Evolutionary conservation across 1,140 invertebrate species (phyloP).

Genomic region (Drosophila pachea): DNA sequence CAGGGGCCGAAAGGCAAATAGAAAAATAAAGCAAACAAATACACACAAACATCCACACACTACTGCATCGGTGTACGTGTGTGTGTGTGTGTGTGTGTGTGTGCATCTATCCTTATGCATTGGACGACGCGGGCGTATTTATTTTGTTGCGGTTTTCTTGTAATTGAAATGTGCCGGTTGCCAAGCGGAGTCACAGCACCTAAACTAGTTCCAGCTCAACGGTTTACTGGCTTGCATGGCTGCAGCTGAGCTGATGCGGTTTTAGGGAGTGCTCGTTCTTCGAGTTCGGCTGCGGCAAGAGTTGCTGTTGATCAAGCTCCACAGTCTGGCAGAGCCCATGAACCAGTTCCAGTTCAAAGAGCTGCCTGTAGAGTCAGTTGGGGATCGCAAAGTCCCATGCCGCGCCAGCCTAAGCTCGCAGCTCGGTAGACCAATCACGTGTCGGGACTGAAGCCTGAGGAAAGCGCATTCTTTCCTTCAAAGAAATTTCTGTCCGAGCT

Average conservation of each 20-base stretch:
- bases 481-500: not conserved
- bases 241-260: too few species aligned
- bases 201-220: slow-evolving; percentile 3
- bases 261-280: too few species aligned
- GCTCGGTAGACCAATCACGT: too few species aligned
- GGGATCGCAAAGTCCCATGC: too few species aligned
- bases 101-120: not conserved
- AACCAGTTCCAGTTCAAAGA: not conserved
- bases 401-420: too few species aligned
- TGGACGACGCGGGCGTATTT: not conserved
- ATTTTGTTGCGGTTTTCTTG: slow-evolving; percentile 1
- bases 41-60: not conserved
- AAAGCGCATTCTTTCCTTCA: too few species aligned
- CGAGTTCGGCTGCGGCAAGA: not conserved
- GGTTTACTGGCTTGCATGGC: too few species aligned
- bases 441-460: too few species aligned
- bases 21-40: slow-evolving; percentile 25
- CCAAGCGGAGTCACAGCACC: slow-evolving; percentile 4
- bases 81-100: not conserved
- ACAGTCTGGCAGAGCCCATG: not conserved
- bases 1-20: slow-evolving; percentile 66
- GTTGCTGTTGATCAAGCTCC: not conserved
- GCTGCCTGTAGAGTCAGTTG: not conserved
- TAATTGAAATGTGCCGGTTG: slow-evolving; percentile 52
- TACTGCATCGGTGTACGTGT: not conserved